These are phyloP conservation scores for Apteryx mantelli DNA, from an alignment of 2,113 vertebrate species.

Conservation along the genomic window DNA sequence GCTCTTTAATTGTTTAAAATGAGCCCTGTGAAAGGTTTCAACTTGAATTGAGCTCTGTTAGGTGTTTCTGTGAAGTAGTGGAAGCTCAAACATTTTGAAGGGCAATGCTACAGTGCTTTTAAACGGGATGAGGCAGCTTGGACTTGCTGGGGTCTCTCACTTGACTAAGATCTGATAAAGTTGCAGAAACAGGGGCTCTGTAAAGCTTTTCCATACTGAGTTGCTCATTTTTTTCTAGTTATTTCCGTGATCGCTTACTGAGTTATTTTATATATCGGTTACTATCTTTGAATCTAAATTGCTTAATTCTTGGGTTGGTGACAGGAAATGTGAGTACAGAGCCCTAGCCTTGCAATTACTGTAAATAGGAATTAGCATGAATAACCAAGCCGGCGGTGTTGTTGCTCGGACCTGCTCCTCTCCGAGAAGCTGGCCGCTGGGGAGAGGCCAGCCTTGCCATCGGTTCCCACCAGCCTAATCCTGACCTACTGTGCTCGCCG, in stretches of 20 bases:
- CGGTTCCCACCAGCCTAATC: neutral
- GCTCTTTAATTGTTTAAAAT: constrained; percentile 57
- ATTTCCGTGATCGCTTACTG: neutral
- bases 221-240: neutral
- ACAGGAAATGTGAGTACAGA: constrained; percentile 44
- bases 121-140: neutral
- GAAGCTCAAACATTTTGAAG: neutral
- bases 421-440: neutral
- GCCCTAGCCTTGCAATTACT: constrained; percentile 23
- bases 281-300: constrained; percentile 56
- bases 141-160: neutral
- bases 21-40: neutral
- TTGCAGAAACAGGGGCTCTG: neutral
- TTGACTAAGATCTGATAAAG: fast-evolving
- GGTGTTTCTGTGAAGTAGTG: neutral
- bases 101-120: neutral
- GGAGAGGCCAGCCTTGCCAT: fast-evolving
- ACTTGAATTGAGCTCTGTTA: constrained; percentile 23
- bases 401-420: neutral
- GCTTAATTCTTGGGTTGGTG: constrained; percentile 50
- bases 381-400: neutral
- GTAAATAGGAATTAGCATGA: constrained; percentile 33
- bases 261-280: neutral
- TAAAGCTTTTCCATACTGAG: fast-evolving
- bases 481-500: neutral